phyloP scores from a whole-genome alignment of 2,888 invertebrate species.

The Melikaiella ostensackeni region DNA sequence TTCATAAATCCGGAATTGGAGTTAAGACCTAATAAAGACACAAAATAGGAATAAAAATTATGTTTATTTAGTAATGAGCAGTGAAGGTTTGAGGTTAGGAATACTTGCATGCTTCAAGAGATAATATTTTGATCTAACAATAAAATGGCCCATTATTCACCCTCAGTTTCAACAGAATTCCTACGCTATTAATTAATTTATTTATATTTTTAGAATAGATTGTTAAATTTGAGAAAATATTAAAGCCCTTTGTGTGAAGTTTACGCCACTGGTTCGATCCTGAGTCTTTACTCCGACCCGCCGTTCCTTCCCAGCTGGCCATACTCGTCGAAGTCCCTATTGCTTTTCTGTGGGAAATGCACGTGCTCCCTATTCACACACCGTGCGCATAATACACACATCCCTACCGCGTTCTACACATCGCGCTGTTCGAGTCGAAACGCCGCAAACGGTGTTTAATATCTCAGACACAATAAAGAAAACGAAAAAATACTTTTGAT shows the following conservation, averaged over 20 bases:
- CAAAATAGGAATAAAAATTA: not conserved
- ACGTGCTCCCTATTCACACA: slow-evolving; percentile 75
- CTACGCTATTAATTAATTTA: not conserved
- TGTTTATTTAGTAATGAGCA: too few species aligned
- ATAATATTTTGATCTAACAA: too few species aligned
- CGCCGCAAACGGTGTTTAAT: slow-evolving; percentile 36
- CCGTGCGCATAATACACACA: slow-evolving; percentile 46
- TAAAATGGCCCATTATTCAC: too few species aligned
- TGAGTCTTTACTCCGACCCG: slow-evolving; percentile 37
- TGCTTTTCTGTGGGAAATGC: slow-evolving; percentile 76
- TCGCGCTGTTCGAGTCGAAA: slow-evolving; percentile 28
- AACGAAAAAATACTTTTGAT: slow-evolving; percentile 24
- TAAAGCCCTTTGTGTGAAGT: slow-evolving; percentile 4
- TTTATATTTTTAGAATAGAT: not conserved
- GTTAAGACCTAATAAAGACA: not conserved
- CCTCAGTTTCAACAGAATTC: too few species aligned
- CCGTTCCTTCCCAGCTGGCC: slow-evolving; percentile 41
- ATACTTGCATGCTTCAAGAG: too few species aligned
- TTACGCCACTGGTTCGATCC: slow-evolving; percentile 29
- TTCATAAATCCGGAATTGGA: not conserved
- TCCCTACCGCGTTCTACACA: slow-evolving; percentile 35
- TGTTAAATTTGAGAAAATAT: slow-evolving; percentile 12
- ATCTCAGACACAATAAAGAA: slow-evolving; percentile 25
- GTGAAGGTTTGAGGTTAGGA: too few species aligned
- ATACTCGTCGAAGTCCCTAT: slow-evolving; percentile 66